These are phyloP conservation scores for Lichenostomus cassidix DNA, from an alignment of 2,113 vertebrate species.

Conservation along the genomic window DNA sequence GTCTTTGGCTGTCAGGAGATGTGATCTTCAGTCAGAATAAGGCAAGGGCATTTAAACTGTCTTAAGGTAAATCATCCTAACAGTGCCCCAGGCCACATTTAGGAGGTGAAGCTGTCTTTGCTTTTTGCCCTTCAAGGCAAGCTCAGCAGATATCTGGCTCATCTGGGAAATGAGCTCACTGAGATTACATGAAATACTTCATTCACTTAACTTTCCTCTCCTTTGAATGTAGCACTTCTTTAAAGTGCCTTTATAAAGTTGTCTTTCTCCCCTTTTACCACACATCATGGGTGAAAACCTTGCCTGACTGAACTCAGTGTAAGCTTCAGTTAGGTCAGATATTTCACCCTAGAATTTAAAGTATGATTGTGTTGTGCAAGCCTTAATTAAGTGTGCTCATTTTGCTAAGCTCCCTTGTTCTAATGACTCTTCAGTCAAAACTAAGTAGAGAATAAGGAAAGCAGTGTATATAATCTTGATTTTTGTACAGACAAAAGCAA, in stretches of 20 bases:
- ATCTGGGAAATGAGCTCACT: slow-evolving; percentile 43
- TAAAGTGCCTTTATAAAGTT: not conserved
- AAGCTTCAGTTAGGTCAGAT: slow-evolving; percentile 7
- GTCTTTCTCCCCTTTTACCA: not conserved
- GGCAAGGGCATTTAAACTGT: slow-evolving; percentile 27
- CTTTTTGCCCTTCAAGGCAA: slow-evolving; percentile 39
- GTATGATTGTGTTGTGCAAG: not conserved
- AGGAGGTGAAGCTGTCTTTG: slow-evolving; percentile 15
- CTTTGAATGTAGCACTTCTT: not conserved
- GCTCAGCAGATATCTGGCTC: slow-evolving; percentile 33
- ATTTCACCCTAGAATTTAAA: not conserved
- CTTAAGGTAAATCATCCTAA: slow-evolving; percentile 40
- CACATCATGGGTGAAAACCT: not conserved
- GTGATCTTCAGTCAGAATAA: slow-evolving; percentile 7
- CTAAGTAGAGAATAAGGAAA: not conserved
- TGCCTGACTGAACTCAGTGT: not conserved
- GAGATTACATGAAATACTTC: slow-evolving; percentile 31
- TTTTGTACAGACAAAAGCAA: not conserved
- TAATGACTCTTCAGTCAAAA: not conserved
- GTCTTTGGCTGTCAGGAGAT: not conserved
- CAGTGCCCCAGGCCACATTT: slow-evolving; percentile 40
- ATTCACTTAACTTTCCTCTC: slow-evolving; percentile 1
- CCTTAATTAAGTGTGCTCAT: not conserved
- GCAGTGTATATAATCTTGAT: not conserved
- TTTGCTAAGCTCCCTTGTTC: not conserved